Evolutionary conservation across 2,797 vertebrate genomes (phyloP).

Genomic region (Poecilia velifera): DNA sequence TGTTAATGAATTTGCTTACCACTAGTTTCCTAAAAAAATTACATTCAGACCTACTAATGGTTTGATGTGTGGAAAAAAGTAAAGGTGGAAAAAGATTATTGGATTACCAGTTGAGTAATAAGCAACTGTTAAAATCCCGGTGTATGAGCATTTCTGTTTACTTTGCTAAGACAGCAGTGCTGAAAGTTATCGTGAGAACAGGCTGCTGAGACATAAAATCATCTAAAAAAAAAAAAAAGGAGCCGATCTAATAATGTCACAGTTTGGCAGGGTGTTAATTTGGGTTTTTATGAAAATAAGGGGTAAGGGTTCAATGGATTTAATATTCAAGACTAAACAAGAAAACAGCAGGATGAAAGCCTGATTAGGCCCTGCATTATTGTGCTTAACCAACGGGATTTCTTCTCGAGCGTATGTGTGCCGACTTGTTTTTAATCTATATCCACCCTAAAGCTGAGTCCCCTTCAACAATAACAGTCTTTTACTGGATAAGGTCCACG

Average conservation of each 20-base stretch:
- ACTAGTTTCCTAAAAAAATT: not conserved
- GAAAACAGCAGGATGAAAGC: not conserved
- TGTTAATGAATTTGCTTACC: not conserved
- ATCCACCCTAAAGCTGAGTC: slow-evolving; percentile 6
- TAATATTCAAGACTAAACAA: slow-evolving; percentile 3
- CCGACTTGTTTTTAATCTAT: slow-evolving; percentile 5
- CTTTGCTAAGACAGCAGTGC: not conserved
- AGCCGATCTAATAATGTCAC: not conserved
- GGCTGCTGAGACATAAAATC: not conserved
- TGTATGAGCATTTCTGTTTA: not conserved
- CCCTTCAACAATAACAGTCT: not conserved
- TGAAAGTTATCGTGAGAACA: not conserved
- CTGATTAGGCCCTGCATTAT: not conserved
- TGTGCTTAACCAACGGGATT: not conserved
- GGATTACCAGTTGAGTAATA: not conserved
- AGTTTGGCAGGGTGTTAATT: not conserved
- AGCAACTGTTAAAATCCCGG: not conserved
- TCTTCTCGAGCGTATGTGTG: not conserved
- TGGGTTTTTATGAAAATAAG: not conserved
- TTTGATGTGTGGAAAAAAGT: not conserved
- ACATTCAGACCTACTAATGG: not conserved
- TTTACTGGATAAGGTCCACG: accelerated
- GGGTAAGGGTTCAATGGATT: not conserved
- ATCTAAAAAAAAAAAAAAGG: not conserved
- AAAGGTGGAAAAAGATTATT: not conserved